Evolutionary conservation across 2,797 vertebrate genomes (phyloP), one percentile per base, ranked within the genome.

Genomic region (Kryptolebias ocellatus): DNA sequence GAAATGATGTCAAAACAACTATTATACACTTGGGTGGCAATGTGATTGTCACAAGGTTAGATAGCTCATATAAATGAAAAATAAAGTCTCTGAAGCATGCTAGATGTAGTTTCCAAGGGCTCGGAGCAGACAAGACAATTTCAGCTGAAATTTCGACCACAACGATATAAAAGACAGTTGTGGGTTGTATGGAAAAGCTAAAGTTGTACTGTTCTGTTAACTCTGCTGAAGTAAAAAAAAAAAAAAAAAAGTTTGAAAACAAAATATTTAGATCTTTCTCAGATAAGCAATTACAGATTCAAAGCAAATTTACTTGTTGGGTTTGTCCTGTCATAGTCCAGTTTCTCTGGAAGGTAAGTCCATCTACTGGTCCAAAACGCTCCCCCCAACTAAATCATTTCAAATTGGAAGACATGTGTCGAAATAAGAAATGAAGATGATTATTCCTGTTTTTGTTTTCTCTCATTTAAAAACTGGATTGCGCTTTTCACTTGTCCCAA

Each of bases 11-110:
- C 84, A 88, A 84, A 78, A 87, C 77, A 83, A 66, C 82, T 81
- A 84, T 89, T 87, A 78, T 78, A 84, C 90, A 90, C 85, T 83
- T 83, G 90, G 76, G 12, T 73, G 81, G 74, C 63, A 59, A n/a
- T 50, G 83, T 82, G 86, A 90, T 84, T 85, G 87, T 89, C 88
- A 85, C 77, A 47, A 71, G 83, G 83, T 84, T 80, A 84, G 86
- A 88, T 78, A 77, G 78, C 79, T 80, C 76, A 51, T 42, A 81
- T 72, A 80, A 84, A 90, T 91, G 84, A 83, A 82, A 87, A 84
- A 84, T 79, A 84, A 87, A 87, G 52, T 70, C 83, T 84, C 28
- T 87, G 78, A 84, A 84, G 85, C 88, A 78, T 88, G 86, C 46
- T 31, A 65, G 59, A 85, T 58, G 74, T 68, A 20, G 59, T 78